phyloP scores from a whole-genome alignment of 2,113 vertebrate genomes.

The Pelodiscus sinensis region DNA sequence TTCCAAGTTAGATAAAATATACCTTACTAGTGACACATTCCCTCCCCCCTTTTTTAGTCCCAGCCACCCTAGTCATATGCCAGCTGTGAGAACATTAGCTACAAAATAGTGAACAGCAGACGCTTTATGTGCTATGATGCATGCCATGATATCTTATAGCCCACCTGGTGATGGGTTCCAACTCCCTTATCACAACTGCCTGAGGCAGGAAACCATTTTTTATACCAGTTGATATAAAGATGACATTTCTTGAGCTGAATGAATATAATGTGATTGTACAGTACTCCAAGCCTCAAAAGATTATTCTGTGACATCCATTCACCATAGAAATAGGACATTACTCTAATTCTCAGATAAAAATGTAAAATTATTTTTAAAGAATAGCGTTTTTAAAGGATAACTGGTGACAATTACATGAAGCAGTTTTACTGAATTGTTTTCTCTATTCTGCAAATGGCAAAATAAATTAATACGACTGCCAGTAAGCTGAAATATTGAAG shows the following conservation, averaged over 20 bases:
- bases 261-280: conserved; percentile 59
- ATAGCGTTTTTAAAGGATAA: conserved; percentile 27
- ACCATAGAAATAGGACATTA: conserved; percentile 24
- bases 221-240: conserved; percentile 50
- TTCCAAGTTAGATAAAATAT: conserved; percentile 30
- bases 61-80: background rate
- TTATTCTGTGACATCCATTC: conserved; percentile 60
- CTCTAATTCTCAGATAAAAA: conserved; percentile 64
- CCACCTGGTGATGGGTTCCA: conserved; percentile 40
- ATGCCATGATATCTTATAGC: conserved; percentile 24
- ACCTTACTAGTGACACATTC: conserved; percentile 35
- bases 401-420: conserved; percentile 33
- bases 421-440: conserved; percentile 33
- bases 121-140: background rate
- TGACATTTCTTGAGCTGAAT: conserved; percentile 67
- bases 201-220: conserved; percentile 62
- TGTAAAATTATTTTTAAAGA: conserved; percentile 28
- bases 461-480: background rate
- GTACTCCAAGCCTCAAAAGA: conserved; percentile 54
- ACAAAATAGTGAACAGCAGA: conserved; percentile 3
- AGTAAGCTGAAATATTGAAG: background rate
- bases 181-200: conserved; percentile 68
- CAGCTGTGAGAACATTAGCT: conserved; percentile 39
- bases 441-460: conserved; percentile 1
- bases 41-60: background rate